Evolutionary conservation across 2,888 invertebrate species (phyloP).

Genomic region (Ochropleura leucogaster): DNA sequence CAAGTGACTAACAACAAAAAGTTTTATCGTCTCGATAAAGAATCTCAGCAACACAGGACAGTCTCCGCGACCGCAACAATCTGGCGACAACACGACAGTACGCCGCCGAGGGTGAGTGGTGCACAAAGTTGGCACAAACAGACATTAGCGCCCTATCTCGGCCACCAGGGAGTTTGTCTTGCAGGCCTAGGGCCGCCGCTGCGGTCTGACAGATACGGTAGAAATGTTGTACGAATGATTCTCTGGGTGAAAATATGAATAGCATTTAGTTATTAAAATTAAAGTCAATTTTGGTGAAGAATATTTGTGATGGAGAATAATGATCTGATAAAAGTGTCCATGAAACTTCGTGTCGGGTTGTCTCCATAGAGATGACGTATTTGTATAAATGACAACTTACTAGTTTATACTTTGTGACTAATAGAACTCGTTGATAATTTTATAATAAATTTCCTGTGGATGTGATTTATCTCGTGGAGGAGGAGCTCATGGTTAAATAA

Average conservation of each 20-base stretch:
- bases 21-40: slow-evolving; percentile 53
- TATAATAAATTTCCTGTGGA: not conserved
- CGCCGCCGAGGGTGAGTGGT: slow-evolving; percentile 37
- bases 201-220: slow-evolving; percentile 14
- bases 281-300: not conserved
- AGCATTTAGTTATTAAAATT: not conserved
- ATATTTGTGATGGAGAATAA: not conserved
- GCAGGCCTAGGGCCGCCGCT: slow-evolving; percentile 33
- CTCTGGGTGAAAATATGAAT: not conserved
- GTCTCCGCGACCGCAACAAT: slow-evolving; percentile 52
- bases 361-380: not conserved
- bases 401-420: not conserved
- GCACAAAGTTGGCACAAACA: slow-evolving; percentile 65
- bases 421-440: not conserved
- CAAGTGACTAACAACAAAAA: slow-evolving; percentile 43
- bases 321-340: not conserved
- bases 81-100: slow-evolving; percentile 51
- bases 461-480: not conserved
- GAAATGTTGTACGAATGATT: not conserved
- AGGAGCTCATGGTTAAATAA: no score
- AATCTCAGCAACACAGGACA: slow-evolving; percentile 29
- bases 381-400: not conserved
- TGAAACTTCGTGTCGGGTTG: not conserved
- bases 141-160: slow-evolving; percentile 68
- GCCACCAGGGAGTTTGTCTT: slow-evolving; percentile 64